Base-by-base conservation (phyloP, 1,140 invertebrate genomes). In the Cherax quadricarinatus region DNA sequence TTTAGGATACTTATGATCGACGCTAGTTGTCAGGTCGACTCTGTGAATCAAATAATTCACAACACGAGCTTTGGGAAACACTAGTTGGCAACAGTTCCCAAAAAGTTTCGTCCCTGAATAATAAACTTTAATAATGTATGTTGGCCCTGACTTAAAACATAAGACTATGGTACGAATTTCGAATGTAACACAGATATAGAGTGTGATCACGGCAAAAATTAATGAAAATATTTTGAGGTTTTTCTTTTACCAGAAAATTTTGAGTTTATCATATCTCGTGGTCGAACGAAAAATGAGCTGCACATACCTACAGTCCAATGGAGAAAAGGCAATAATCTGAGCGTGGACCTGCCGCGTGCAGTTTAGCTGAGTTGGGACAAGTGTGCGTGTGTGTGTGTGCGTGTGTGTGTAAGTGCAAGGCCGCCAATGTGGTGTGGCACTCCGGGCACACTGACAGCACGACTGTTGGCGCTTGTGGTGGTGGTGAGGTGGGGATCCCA, bases 281-380 rank as follows among this genome's bases (percentile, higher is more conserved):
- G n/a, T 18, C 48, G 83, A 85, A 66, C 83, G 83, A 49, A 70
- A 85, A 57, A 66, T 30, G 18, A 49, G 30, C n/a, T 6, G 3
- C 41, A 57, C 62, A 57, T 62, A 66, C 60, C 62, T 66, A 85
- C 60, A 85, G 82, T 84, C 18, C 70, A 70, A 60, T 85, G 83
- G 48, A 85, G 83, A 85, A 85, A 85, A 85, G 83, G 83, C 60
- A 85, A 70, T 66, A 85, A 48, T 79, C 86, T 80, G 73, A 60
- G 24, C 75, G 48, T 79, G 24, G 30, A 30, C 51, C 30, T 60
- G 75, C 57, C 75, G 75, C 86, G 86, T 88, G 86, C 86, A 88
- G 86, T 88, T 81, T 78, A 88, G 86, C 86, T 88, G 86, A 79
- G 78, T 62, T 73, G 79, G 86, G 75, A 79, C 86, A 88, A 88